Conservation (phyloP, 2,888 invertebrate species). For the Acronicta leporina region DNA sequence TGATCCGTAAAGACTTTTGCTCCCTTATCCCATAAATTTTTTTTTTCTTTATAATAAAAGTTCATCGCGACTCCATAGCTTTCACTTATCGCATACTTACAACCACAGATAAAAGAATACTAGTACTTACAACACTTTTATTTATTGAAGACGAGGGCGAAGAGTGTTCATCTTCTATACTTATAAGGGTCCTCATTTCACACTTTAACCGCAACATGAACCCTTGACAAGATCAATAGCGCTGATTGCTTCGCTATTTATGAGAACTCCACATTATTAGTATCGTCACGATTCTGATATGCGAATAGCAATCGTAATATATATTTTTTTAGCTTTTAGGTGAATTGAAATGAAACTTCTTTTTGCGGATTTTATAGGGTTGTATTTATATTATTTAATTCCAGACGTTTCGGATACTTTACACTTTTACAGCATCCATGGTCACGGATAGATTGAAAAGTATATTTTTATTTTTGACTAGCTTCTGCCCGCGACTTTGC, state of each 20-base stretch:
- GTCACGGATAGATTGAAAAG: too few species aligned
- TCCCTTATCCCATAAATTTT: too few species aligned
- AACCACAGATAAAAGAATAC: too few species aligned
- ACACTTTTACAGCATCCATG: too few species aligned
- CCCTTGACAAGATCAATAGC: conserved; percentile 53
- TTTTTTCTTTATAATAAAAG: not conserved
- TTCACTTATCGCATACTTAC: not conserved
- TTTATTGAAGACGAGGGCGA: conserved; percentile 9
- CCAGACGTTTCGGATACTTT: too few species aligned
- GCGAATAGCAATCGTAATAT: conserved; percentile 7
- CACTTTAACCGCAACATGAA: conserved; percentile 53
- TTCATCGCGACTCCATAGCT: not conserved
- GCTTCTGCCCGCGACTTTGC: too few species aligned
- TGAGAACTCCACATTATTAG: conserved; percentile 28
- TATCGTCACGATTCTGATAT: conserved; percentile 23
- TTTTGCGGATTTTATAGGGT: too few species aligned
- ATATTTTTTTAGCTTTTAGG: not conserved
- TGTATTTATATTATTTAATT: too few species aligned
- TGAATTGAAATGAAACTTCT: too few species aligned
- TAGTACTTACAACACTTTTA: conserved; percentile 2
- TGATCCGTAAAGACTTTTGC: too few species aligned
- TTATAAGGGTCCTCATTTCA: conserved; percentile 47
- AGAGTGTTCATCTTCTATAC: conserved; percentile 10
- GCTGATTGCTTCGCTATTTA: conserved; percentile 59
- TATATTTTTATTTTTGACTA: too few species aligned